Conservation (phyloP, 1,140 invertebrate genomes). For the Bactericera cockerelli region DNA sequence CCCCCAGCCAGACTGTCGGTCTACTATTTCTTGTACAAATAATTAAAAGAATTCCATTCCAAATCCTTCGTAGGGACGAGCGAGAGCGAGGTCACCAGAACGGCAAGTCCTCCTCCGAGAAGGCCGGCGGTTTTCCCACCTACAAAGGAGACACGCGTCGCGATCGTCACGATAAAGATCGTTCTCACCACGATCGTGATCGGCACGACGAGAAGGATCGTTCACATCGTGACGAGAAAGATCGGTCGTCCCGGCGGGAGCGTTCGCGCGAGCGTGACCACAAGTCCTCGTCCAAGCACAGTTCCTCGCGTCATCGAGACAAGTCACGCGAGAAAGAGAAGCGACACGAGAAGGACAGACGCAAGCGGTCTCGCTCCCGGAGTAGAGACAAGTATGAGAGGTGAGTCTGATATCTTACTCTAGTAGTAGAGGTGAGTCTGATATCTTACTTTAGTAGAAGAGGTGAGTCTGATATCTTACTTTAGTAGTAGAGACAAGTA, state of each 20-base stretch:
- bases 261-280: neutral
- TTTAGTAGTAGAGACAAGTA: too few species aligned
- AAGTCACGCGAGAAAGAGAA: neutral
- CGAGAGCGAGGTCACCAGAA: too few species aligned
- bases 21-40: too few species aligned
- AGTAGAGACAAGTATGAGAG: conserved; percentile 1
- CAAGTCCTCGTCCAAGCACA: neutral
- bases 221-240: neutral
- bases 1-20: too few species aligned
- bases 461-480: too few species aligned
- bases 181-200: neutral
- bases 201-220: neutral
- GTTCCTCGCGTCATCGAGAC: too few species aligned
- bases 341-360: neutral
- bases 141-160: neutral
- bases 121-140: too few species aligned
- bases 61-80: too few species aligned
- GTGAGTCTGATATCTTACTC: neutral
- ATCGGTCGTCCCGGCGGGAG: neutral
- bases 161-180: neutral
- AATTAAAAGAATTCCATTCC: too few species aligned
- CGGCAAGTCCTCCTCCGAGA: too few species aligned
- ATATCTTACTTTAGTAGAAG: too few species aligned
- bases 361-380: neutral
- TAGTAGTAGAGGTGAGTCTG: too few species aligned